A percentile compares a stretch with the other conserved stretches of the same genome.
Evolutionary conservation across 2,113 vertebrate species (phyloP).

Genomic region (Greenwoodochromis staneri): DNA sequence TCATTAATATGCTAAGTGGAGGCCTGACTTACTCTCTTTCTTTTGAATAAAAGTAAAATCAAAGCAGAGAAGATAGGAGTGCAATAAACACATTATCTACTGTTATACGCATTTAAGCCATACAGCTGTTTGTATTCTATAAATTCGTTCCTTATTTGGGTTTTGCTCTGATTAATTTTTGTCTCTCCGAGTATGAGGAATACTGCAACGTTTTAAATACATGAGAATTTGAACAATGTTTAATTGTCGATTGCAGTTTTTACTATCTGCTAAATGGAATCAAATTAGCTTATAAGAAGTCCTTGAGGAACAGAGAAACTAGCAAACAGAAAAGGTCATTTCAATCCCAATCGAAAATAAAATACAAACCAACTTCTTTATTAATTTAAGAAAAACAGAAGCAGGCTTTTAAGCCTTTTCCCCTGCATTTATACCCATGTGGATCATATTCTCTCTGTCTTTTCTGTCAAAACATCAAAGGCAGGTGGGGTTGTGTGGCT

Average conservation of each 20-base stretch:
- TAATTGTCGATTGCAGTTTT: neutral
- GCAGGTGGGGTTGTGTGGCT: neutral
- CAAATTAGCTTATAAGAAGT: neutral
- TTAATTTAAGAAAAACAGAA: neutral
- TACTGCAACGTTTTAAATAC: neutral
- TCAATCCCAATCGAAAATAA: neutral
- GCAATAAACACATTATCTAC: neutral
- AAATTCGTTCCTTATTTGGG: neutral
- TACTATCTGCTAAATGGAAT: neutral
- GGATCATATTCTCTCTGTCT: neutral
- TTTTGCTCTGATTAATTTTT: neutral
- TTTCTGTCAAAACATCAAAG: conserved; percentile 23
- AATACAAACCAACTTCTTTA: neutral
- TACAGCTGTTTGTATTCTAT: neutral
- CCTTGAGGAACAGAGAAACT: neutral
- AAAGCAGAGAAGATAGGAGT: neutral
- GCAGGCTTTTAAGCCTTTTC: neutral
- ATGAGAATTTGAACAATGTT: neutral
- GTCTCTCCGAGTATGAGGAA: neutral
- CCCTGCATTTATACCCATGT: neutral
- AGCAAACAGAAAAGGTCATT: neutral
- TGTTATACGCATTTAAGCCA: neutral
- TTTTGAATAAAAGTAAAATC: neutral
- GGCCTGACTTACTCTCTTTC: neutral
- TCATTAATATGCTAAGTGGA: conserved; percentile 12